Conservation (phyloP, 2,113 vertebrate genomes). For the Varanus komodoensis region DNA sequence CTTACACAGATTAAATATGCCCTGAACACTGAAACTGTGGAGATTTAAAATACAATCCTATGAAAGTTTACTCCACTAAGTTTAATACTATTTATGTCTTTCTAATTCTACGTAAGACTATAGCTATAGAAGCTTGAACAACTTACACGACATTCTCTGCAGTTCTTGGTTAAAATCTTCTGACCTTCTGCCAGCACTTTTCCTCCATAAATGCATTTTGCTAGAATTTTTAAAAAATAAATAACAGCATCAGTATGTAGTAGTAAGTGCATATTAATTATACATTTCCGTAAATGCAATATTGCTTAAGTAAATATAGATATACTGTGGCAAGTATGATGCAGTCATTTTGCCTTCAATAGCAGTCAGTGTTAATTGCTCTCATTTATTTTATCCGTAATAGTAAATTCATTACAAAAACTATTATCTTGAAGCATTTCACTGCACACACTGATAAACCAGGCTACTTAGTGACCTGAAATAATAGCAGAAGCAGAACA, state of each 20-base stretch:
- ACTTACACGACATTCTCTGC: conserved; percentile 93
- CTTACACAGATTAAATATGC: conserved; percentile 25
- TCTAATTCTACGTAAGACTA: background rate
- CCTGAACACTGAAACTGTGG: conserved; percentile 37
- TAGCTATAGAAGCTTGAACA: background rate
- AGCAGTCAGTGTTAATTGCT: background rate
- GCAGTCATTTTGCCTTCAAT: background rate
- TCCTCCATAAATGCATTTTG: conserved; percentile 89
- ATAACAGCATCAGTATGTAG: conserved; percentile 41
- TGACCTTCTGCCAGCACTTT: conserved; percentile 90
- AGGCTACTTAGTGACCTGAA: conserved; percentile 32
- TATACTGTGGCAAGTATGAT: conserved; percentile 11
- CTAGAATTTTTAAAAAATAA: conserved; percentile 74
- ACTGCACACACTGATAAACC: background rate
- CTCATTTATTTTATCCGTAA: conserved; percentile 4
- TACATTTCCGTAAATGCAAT: conserved; percentile 1
- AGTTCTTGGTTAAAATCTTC: conserved; percentile 85
- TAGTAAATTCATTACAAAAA: conserved; percentile 26
- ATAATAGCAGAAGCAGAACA: background rate
- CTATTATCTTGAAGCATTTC: conserved; percentile 30
- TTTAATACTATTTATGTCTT: background rate
- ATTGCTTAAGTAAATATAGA: background rate
- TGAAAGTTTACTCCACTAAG: background rate
- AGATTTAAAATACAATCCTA: background rate
- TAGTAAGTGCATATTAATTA: conserved; percentile 32